phyloP scores from a whole-genome alignment of 92 coral and sea anemone species.

The Epizoanthus ramosus region DNA sequence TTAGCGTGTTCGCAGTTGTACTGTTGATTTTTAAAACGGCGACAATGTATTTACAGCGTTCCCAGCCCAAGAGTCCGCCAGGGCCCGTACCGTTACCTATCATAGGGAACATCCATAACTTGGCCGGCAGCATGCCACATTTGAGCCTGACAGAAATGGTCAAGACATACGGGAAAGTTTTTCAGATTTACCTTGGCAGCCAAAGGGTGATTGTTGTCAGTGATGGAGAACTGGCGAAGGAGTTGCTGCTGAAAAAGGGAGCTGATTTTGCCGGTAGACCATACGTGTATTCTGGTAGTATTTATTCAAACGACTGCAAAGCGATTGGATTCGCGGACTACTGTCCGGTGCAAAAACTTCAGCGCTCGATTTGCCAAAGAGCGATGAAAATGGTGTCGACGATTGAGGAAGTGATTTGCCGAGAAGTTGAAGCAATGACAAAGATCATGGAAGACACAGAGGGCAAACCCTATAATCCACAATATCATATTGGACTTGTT shows the following conservation, averaged over 20 bases:
- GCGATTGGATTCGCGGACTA: slow-evolving; percentile 72
- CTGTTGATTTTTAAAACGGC: slow-evolving; percentile 19
- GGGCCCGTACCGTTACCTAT: slow-evolving; percentile 77
- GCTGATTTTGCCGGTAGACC: slow-evolving; percentile 85
- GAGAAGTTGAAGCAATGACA: slow-evolving; percentile 67
- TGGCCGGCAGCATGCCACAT: slow-evolving; percentile 58
- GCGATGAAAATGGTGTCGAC: slow-evolving; percentile 72
- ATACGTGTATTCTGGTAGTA: slow-evolving; percentile 54
- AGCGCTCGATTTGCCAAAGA: slow-evolving; percentile 67
- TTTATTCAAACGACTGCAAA: slow-evolving; percentile 67
- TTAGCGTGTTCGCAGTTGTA: slow-evolving; percentile 17
- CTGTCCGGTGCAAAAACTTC: slow-evolving; percentile 61
- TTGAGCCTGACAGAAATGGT: slow-evolving; percentile 59
- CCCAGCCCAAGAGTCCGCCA: slow-evolving; percentile 46
- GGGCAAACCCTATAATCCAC: slow-evolving; percentile 45
- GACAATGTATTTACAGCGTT: slow-evolving; percentile 11
- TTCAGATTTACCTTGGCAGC: slow-evolving; percentile 69
- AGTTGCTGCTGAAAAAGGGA: slow-evolving; percentile 70
- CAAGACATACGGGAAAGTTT: slow-evolving; percentile 74
- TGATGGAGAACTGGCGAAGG: slow-evolving; percentile 70
- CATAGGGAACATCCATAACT: slow-evolving; percentile 70
- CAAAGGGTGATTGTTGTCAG: slow-evolving; percentile 65
- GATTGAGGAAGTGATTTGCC: slow-evolving; percentile 57
- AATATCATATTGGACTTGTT: slow-evolving; percentile 34
- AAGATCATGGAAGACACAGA: slow-evolving; percentile 40